Evolutionary conservation across 92 coral and sea anemone genomes (phyloP), one percentile per base, ranked within the genome.

Genomic region (Epizoanthus illoricatus): DNA sequence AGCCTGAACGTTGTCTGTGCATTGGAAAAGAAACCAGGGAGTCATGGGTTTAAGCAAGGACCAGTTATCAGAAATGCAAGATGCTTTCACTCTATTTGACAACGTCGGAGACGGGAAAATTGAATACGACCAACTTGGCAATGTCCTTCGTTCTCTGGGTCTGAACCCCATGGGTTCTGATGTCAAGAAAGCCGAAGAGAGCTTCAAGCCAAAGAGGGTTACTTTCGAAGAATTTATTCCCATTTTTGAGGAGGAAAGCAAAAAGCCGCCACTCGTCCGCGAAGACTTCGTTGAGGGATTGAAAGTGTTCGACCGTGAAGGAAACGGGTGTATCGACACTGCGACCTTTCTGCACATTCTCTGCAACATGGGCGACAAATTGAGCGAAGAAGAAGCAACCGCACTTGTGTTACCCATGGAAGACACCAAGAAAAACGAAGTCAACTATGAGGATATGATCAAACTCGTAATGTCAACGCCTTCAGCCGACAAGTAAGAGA

Each of bases 241-340:
- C 21, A 72, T 95, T 60, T 94, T 89, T 81, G 81, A 89, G 18
- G 98, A 95, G 69, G 90, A 89, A 81, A 59, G 83, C 68, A 91
- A 84, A 76, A 95, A 90, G 65, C 88, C 91, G 3, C 92, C 91
- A 5, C 91, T 94, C 15, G 98, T 88, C 59, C 76, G 91, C 15
- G 98, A 90, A 65, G 98, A 92, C 52, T 95, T 95, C 86, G 84
- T 95, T 40, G 98, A 95, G 84, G 98, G 92, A 7, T 91, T 94
- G 81, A 95, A 93, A 74, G 93, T 93, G 13, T 95, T 93, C 75
- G 98, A 95, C 79, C 98, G 94, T 20, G 98, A 95, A 42, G 94
- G 95, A 9, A 83, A 92, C 18, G 98, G 98, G 12, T 87, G 86
- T 13, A 94, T 95, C 18, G 98, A 92, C 84, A 92, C 90, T 3